A percentile compares a stretch with the other conserved stretches of the same genome.
Conservation (phyloP, 2,113 vertebrate genomes). For the Aegithalos caudatus region DNA sequence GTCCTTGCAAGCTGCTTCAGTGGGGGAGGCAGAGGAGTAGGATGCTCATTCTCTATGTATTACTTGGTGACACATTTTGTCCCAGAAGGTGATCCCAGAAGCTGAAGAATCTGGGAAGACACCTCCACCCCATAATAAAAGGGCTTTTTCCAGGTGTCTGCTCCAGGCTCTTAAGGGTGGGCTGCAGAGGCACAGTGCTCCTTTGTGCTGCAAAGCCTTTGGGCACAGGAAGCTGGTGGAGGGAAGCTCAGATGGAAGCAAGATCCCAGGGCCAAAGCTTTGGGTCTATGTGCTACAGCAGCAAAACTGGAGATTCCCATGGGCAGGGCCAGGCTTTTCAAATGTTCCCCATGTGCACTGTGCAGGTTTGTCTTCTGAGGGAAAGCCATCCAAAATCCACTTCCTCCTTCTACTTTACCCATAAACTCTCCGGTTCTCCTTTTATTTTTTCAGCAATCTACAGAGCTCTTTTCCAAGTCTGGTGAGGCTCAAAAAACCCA, state of each 20-base stretch:
- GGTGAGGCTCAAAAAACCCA: background rate
- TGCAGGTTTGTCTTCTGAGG: background rate
- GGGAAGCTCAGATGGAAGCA: background rate
- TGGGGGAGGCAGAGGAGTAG: background rate
- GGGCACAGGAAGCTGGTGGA: background rate
- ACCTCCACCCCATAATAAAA: background rate
- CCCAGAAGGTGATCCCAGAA: background rate
- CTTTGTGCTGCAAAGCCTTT: background rate
- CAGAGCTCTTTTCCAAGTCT: background rate
- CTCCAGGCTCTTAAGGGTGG: background rate
- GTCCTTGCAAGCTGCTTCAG: background rate
- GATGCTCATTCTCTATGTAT: background rate
- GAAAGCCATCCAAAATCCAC: background rate
- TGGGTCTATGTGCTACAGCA: background rate
- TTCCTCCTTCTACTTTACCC: background rate
- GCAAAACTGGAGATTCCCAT: background rate
- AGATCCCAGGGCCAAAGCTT: background rate
- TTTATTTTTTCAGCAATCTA: background rate
- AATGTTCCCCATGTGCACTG: background rate
- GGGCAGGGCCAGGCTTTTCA: background rate
- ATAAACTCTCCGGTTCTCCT: accelerated
- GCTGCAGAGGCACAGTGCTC: background rate
- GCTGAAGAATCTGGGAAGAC: background rate
- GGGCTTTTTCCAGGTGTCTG: background rate
- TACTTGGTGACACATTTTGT: background rate